Base-by-base conservation (phyloP, 2,888 invertebrate genomes). In the Blera fallax region DNA sequence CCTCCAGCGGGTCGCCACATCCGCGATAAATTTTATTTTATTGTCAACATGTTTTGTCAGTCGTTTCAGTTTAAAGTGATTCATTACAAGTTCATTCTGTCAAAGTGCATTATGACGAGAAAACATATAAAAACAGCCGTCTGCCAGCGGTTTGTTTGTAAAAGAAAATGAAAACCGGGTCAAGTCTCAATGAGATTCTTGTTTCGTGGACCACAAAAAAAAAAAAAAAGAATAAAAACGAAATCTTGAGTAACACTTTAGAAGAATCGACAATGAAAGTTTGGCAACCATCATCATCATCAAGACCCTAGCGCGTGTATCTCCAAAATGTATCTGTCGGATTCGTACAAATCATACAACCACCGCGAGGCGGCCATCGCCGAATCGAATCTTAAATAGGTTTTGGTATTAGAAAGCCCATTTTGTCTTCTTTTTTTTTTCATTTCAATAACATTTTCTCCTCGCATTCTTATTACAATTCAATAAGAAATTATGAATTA, bases 81-180 rank as follows among this genome's bases (percentile, higher is more conserved):
- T 83, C 78, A 77, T 82, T 78, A 78, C 73, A 79, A 78, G 78
- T 73, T 83, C 72, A 58, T 40, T 50, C 67, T 73, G 65, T 78
- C 82, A 72, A 60, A 78, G 60, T 60, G 58, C 72, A 78, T n/a
- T 62, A 52, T 45, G 58, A 50, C 64, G 65, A 21, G n/a, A 76
- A 82, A 58, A 60, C 48, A 16, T 10, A 70, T 29, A 64, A 40
- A 64, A 52, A 14, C 45, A 62, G 11, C n/a, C n/a, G 21, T 16
- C 18, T 21, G 18, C n/a, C 10, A 34, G 27, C 56, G 54, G 37
- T 1, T 37, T 21, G 37, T 37, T 56, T 76, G 40, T 62, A 14
- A 79, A 83, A 69, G 83, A 79, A 84, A 84, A 79, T 34, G 83
- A 84, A 84, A 84, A 84, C 58, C 50, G 58, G 83, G 83, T 70